A percentile compares a stretch with the other conserved stretches of the same genome.
Conservation (phyloP, 2,113 vertebrate genomes). For the Zosterops lateralis region DNA sequence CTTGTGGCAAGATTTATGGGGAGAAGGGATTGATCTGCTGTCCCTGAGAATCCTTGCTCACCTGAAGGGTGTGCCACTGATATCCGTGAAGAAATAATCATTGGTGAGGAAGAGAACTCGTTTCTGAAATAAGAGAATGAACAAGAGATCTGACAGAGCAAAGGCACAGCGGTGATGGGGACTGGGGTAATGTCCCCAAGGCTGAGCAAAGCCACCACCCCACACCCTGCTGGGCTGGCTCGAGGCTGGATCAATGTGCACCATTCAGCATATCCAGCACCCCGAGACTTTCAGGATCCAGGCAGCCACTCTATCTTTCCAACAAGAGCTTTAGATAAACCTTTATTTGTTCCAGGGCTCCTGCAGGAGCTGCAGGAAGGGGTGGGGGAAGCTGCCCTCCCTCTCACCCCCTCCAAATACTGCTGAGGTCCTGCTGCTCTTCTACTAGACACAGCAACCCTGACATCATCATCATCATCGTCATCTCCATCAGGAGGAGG, state of each 20-base stretch:
- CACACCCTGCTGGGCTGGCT: neutral
- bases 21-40: neutral
- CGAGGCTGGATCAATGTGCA: neutral
- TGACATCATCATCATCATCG: neutral
- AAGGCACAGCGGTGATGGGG: neutral
- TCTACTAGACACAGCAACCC: neutral
- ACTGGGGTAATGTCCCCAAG: neutral
- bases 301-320: neutral
- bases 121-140: constrained; percentile 70
- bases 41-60: constrained; percentile 42
- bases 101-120: constrained; percentile 91
- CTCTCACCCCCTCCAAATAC: neutral
- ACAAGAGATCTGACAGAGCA: neutral
- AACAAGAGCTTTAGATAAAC: neutral
- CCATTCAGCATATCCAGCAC: neutral
- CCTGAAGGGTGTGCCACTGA: constrained; percentile 96
- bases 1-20: neutral
- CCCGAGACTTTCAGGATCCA: neutral
- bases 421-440: neutral
- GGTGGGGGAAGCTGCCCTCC: neutral
- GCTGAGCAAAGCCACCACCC: neutral
- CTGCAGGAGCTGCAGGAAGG: neutral
- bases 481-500: neutral
- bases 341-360: neutral
- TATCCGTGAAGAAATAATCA: constrained; percentile 92